These are phyloP conservation scores for Eristalinus aeneus DNA, from an alignment of 2,888 invertebrate species.

Conservation along the genomic window DNA sequence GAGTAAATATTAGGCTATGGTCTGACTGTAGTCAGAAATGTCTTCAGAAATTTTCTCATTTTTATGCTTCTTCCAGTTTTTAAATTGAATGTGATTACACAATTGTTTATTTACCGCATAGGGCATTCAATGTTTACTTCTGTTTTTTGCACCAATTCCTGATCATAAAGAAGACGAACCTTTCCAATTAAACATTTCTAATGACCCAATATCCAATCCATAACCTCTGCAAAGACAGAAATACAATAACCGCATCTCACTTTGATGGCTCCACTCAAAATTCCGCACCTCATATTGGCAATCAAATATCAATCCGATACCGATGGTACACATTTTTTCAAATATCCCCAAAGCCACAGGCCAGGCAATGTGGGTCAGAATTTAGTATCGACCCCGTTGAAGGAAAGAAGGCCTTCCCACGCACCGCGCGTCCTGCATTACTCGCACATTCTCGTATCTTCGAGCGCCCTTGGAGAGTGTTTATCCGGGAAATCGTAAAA, in stretches of 20 bases:
- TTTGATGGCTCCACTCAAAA: slow-evolving; percentile 10
- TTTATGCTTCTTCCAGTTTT: too few relatives aligned
- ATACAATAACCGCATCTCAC: slow-evolving; percentile 1
- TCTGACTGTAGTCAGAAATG: too few relatives aligned
- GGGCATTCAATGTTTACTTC: too few relatives aligned
- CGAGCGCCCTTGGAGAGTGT: slow-evolving; percentile 13
- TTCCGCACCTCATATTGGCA: slow-evolving; percentile 18
- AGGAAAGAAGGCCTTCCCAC: slow-evolving; percentile 13
- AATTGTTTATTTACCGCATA: too few relatives aligned
- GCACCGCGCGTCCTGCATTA: background rate
- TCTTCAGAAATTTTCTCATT: too few relatives aligned
- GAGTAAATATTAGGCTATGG: too few relatives aligned
- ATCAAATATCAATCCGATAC: slow-evolving; percentile 41
- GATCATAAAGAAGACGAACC: too few relatives aligned
- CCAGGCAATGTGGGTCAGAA: slow-evolving; percentile 22
- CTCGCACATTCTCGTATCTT: background rate
- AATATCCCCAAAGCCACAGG: slow-evolving; percentile 18
- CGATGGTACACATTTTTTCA: slow-evolving; percentile 21
- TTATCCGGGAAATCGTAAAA: slow-evolving; percentile 58
- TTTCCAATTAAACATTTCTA: background rate
- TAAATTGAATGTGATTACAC: too few relatives aligned
- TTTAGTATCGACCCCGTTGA: slow-evolving; percentile 17
- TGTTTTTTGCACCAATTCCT: too few relatives aligned
- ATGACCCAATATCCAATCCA: background rate
- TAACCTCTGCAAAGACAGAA: background rate